These are phyloP conservation scores for Silvanus unidentatus DNA, from an alignment of 2,888 invertebrate genomes.

Conservation along the genomic window DNA sequence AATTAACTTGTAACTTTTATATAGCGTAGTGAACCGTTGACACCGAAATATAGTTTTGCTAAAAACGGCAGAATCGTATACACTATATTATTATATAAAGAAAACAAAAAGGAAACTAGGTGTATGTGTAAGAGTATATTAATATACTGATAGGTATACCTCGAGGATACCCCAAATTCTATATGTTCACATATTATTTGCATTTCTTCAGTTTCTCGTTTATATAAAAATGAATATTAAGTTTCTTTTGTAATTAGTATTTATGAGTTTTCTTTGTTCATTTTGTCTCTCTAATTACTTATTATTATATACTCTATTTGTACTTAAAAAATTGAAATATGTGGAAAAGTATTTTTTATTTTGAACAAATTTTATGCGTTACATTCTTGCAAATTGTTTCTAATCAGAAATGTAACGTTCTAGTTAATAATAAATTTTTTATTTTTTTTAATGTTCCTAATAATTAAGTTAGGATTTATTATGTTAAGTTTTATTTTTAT, in stretches of 20 bases:
- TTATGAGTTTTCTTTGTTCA: constrained; percentile 5
- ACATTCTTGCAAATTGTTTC: constrained; percentile 7
- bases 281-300: constrained; percentile 17
- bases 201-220: too few relatives aligned
- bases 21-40: constrained; percentile 43
- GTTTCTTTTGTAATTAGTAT: neutral
- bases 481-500: constrained; percentile 36
- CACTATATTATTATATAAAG: constrained; percentile 41
- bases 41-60: constrained; percentile 46
- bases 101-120: constrained; percentile 24
- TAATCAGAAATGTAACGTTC: constrained; percentile 9
- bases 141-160: constrained; percentile 32
- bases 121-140: constrained; percentile 41
- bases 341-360: constrained; percentile 21
- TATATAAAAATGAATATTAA: neutral
- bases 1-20: constrained; percentile 45
- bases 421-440: constrained; percentile 23
- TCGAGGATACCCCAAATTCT: constrained; percentile 15
- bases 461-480: constrained; percentile 38
- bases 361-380: constrained; percentile 25
- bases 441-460: constrained; percentile 44
- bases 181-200: constrained; percentile 30
- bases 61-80: constrained; percentile 42
- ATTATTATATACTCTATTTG: too few relatives aligned
- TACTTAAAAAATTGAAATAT: constrained; percentile 20